Conservation (phyloP, 2,797 vertebrate genomes). For the Synanceia verrucosa region DNA sequence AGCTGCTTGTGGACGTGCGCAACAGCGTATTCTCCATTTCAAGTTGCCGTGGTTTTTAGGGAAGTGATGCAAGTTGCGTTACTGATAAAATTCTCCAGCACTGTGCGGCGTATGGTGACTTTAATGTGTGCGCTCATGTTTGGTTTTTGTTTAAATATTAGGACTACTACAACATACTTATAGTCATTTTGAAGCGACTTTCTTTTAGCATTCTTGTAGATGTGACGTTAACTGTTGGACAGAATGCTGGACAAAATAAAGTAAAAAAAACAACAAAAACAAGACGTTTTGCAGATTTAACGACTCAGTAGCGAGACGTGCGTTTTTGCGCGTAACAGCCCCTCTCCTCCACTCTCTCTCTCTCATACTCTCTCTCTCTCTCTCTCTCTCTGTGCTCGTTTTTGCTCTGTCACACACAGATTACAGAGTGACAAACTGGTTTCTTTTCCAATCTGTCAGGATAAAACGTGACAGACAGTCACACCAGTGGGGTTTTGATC, state of each 20-base stretch:
- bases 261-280: no score
- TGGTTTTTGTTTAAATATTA: background rate
- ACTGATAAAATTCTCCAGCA: background rate
- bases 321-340: slow-evolving; percentile 49
- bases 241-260: background rate
- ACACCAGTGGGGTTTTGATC: slow-evolving; percentile 39
- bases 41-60: slow-evolving; percentile 15
- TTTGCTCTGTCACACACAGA: background rate
- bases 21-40: background rate
- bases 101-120: no score
- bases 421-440: slow-evolving; percentile 39
- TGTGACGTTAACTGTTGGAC: background rate
- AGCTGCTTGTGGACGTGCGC: slow-evolving; percentile 34
- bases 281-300: slow-evolving; percentile 32
- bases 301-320: slow-evolving; percentile 36
- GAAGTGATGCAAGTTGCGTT: slow-evolving; percentile 59
- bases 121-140: background rate
- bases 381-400: background rate
- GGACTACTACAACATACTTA: rapidly evolving
- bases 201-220: background rate
- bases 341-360: background rate
- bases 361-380: background rate
- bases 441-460: slow-evolving; percentile 39
- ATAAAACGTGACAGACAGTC: slow-evolving; percentile 8
- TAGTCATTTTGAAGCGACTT: background rate